A percentile compares a stretch with the other conserved stretches of the same genome.
Conservation (phyloP, 2,113 vertebrate genomes). For the Oryzias curvinotus region DNA sequence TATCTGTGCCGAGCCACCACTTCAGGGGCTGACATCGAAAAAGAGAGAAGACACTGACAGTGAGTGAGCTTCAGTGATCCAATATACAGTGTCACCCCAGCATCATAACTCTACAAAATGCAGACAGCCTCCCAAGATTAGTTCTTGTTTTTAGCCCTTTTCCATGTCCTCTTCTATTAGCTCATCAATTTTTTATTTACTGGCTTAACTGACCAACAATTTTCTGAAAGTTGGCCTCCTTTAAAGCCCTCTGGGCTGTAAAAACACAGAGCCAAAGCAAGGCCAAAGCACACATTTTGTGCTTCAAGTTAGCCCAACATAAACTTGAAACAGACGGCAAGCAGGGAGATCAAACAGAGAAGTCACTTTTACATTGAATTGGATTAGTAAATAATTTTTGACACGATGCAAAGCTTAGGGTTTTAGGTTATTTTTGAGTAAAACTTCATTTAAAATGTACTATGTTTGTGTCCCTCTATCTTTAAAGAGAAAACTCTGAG, state of each 20-base stretch:
- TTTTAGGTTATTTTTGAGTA: too few species aligned
- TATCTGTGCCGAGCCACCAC: slow-evolving; percentile 85
- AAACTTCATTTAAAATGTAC: too few species aligned
- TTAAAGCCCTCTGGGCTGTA: slow-evolving; percentile 41
- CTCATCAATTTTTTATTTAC: slow-evolving; percentile 45
- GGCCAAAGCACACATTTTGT: slow-evolving; percentile 36
- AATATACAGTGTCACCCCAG: slow-evolving; percentile 17
- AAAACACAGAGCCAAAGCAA: slow-evolving; percentile 20
- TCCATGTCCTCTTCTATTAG: slow-evolving; percentile 10
- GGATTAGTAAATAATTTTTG: too few species aligned
- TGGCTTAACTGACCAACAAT: slow-evolving; percentile 42
- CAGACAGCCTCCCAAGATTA: slow-evolving; percentile 7
- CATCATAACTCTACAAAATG: slow-evolving; percentile 9
- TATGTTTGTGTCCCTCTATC: too few species aligned
- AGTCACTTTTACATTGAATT: too few species aligned
- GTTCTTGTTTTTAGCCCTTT: slow-evolving; percentile 10
- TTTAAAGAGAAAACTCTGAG: too few species aligned
- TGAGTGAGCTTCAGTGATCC: slow-evolving; percentile 6
- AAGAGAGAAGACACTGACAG: slow-evolving; percentile 2
- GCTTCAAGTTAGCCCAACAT: slow-evolving; percentile 27
- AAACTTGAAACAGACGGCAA: slow-evolving; percentile 20
- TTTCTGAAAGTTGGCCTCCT: slow-evolving; percentile 31
- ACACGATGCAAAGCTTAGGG: too few species aligned
- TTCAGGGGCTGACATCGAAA: slow-evolving; percentile 77
- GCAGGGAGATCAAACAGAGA: slow-evolving; percentile 4